phyloP scores from a whole-genome alignment of 2,888 invertebrate genomes.

The Thumatha senex region DNA sequence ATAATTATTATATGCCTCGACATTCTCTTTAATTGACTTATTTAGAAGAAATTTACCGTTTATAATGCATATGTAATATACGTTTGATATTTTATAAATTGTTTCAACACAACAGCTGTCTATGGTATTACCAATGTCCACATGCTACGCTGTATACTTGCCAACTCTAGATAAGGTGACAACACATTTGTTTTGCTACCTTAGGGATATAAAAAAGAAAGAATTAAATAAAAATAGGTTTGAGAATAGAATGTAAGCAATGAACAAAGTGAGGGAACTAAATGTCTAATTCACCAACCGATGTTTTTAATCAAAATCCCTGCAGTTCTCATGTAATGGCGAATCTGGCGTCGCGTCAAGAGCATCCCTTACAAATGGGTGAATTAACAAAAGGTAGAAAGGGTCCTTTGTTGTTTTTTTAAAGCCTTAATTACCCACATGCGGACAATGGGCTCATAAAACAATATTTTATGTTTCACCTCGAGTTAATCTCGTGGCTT shows the following conservation, averaged over 20 bases:
- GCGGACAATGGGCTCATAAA: constrained; percentile 3
- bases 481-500: constrained; percentile 16
- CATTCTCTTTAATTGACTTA: too few relatives aligned
- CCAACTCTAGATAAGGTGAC: too few relatives aligned
- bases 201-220: too few relatives aligned
- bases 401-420: constrained; percentile 22
- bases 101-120: too few relatives aligned
- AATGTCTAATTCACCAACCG: background rate
- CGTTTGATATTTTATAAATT: too few relatives aligned
- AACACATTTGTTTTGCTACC: too few relatives aligned
- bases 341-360: constrained; percentile 18
- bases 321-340: constrained; percentile 13
- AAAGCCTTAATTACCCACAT: constrained; percentile 23
- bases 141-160: too few relatives aligned
- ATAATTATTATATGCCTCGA: too few relatives aligned
- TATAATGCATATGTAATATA: too few relatives aligned
- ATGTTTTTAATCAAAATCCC: constrained; percentile 21
- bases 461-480: constrained; percentile 14
- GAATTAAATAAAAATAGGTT: background rate
- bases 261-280: background rate
- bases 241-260: background rate
- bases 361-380: constrained; percentile 21
- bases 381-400: constrained; percentile 29
- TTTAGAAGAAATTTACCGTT: too few relatives aligned
- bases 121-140: too few relatives aligned